phyloP scores from a whole-genome alignment of 2,797 vertebrate genomes.

The Phoeniculus purpureus region DNA sequence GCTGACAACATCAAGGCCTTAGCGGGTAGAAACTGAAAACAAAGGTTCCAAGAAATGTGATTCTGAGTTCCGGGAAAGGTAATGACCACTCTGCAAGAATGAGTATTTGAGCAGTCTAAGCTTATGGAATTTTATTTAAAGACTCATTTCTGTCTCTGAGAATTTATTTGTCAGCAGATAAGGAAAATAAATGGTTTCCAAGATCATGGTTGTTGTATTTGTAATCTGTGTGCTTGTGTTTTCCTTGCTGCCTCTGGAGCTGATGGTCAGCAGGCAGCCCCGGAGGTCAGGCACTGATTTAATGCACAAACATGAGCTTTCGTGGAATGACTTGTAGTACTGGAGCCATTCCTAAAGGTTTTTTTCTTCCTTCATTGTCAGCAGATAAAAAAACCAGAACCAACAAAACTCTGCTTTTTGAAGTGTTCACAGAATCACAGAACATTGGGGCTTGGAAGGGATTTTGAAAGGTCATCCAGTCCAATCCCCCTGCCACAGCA shows the following conservation, averaged over 20 bases:
- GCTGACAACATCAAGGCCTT: neutral
- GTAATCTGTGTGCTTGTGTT: neutral
- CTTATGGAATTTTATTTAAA: neutral
- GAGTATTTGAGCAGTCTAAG: neutral
- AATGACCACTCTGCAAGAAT: neutral
- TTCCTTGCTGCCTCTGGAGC: neutral
- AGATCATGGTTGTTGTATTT: neutral
- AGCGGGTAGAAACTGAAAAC: neutral
- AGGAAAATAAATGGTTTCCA: neutral
- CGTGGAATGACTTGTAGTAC: neutral
- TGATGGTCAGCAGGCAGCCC: neutral
- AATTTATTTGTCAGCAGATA: neutral
- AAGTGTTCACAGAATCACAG: neutral
- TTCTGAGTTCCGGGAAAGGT: neutral
- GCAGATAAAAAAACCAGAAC: neutral
- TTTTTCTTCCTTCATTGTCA: neutral
- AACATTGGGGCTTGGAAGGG: too few relatives aligned
- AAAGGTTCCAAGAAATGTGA: neutral
- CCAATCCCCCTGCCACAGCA: too few relatives aligned
- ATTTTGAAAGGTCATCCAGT: too few relatives aligned
- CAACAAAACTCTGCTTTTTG: neutral
- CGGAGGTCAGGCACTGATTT: neutral
- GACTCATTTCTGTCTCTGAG: neutral
- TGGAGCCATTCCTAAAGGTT: neutral
- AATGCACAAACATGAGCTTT: neutral